Percentiles rank a stretch among this genome's conserved stretches.
Conservation (phyloP, 2,888 invertebrate genomes). For the Aphelenchoides bicaudatus region DNA sequence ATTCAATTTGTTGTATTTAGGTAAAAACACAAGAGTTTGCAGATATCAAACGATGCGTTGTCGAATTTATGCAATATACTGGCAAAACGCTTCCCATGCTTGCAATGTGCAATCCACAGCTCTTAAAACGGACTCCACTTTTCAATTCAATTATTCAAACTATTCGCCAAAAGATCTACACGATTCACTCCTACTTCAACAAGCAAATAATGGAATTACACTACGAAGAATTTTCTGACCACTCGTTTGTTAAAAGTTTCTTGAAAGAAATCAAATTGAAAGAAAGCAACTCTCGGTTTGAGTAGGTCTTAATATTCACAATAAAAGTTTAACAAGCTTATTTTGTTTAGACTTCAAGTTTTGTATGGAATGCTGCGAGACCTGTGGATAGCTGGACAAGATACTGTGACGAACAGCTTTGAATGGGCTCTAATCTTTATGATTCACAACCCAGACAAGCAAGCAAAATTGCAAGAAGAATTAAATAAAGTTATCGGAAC, state of each 20-base stretch:
- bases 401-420: background rate
- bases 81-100: background rate
- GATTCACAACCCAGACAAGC: conserved; percentile 2
- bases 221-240: background rate
- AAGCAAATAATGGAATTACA: background rate
- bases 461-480: background rate
- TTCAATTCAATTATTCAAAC: background rate
- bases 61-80: background rate
- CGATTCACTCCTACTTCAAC: background rate
- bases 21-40: background rate
- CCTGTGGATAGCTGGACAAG: background rate
- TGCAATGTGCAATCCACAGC: background rate
- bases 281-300: background rate
- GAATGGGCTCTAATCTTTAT: background rate
- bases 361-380: background rate
- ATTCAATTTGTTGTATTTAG: background rate
- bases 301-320: too few species aligned
- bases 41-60: background rate
- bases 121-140: background rate
- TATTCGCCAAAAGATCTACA: background rate
- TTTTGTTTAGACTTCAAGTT: background rate
- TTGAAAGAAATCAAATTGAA: background rate
- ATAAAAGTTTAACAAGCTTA: too few species aligned
- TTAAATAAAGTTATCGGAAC: background rate
- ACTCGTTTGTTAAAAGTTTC: background rate